Conservation (phyloP, 1,140 invertebrate species). For the Belonocnema kinseyi region DNA sequence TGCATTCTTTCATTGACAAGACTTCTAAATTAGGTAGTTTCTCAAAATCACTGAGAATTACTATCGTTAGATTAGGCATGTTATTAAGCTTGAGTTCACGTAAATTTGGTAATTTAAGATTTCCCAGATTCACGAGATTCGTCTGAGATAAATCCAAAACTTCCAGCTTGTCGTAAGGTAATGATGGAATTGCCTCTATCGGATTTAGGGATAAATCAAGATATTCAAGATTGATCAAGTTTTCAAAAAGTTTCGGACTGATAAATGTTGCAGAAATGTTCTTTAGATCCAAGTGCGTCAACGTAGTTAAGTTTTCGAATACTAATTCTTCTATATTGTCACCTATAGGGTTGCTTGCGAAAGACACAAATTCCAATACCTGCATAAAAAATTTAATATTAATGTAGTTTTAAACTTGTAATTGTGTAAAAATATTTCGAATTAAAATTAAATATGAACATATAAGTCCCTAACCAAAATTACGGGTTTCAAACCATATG, state of each 20-base stretch:
- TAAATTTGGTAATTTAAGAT: slow-evolving; percentile 60
- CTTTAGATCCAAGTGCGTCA: slow-evolving; percentile 63
- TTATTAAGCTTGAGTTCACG: slow-evolving; percentile 59
- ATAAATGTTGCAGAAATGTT: slow-evolving; percentile 64
- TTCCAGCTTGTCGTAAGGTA: slow-evolving; percentile 56
- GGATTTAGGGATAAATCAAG: slow-evolving; percentile 69
- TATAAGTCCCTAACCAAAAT: no score
- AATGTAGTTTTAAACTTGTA: slow-evolving; percentile 28
- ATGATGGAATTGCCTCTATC: slow-evolving; percentile 59
- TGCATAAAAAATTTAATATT: slow-evolving; percentile 49
- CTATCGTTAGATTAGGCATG: slow-evolving; percentile 62
- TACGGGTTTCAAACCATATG: no score
- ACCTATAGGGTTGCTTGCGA: slow-evolving; percentile 68
- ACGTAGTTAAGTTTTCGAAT: slow-evolving; percentile 58
- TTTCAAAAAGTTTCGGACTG: slow-evolving; percentile 60
- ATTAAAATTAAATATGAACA: no score
- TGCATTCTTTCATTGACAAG: slow-evolving; percentile 59
- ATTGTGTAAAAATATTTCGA: background rate
- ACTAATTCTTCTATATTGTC: slow-evolving; percentile 68
- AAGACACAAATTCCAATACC: slow-evolving; percentile 65
- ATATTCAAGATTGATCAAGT: slow-evolving; percentile 58
- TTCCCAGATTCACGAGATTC: slow-evolving; percentile 54
- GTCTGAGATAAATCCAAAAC: slow-evolving; percentile 68
- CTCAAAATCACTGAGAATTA: slow-evolving; percentile 67
- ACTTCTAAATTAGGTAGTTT: slow-evolving; percentile 64